Evolutionary conservation across 2,888 invertebrate genomes (phyloP), one percentile per base, ranked within the genome.

Genomic region (Sesamia inferens): DNA sequence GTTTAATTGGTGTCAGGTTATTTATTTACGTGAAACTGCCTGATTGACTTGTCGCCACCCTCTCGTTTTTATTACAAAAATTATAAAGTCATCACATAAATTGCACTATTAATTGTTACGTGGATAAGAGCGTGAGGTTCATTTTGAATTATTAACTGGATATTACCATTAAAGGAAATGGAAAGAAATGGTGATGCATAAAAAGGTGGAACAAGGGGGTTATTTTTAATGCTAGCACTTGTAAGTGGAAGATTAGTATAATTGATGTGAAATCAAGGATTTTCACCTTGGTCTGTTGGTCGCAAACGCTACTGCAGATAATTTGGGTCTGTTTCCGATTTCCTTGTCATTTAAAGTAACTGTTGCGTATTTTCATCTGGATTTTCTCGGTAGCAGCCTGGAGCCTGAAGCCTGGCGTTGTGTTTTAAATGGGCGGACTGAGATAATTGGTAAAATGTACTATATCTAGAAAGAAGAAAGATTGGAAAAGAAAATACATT

Each of bases 1-100:
- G 83, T 87, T 88, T 92, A 91, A 93, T 92, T 93, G 92, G 86
- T 59, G 24, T 19, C 87, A 66, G 51, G 75, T 73, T 78, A 89
- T 89, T 90, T 88, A 85, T 85, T 84, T 84, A 65, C 77, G 70
- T 71, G 64, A 78, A 80, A 73, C 54, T 68, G 44, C 58, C 71
- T 88, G 86, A 91, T 92, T 91, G 86, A 92, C 90, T 81, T 85
- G 90, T 89, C 83, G 67, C 58, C 61, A 71, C 65, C 74, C 62
- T 62, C 73, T 61, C 31, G 47, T 67, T 67, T 71, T 70, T 75
- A 75, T 78, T 68, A 71, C 69, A 78, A 85, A 70, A 77, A 85
- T 66, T 71, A 76, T 68, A 51, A 70, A 62, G 70, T 22, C 70
- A 75, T 81, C 74, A 55, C 44, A 64, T 71, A 67, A 81, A 84